Evolutionary conservation across 2,797 vertebrate species (phyloP).

Genomic region (Microhierax caerulescens): DNA sequence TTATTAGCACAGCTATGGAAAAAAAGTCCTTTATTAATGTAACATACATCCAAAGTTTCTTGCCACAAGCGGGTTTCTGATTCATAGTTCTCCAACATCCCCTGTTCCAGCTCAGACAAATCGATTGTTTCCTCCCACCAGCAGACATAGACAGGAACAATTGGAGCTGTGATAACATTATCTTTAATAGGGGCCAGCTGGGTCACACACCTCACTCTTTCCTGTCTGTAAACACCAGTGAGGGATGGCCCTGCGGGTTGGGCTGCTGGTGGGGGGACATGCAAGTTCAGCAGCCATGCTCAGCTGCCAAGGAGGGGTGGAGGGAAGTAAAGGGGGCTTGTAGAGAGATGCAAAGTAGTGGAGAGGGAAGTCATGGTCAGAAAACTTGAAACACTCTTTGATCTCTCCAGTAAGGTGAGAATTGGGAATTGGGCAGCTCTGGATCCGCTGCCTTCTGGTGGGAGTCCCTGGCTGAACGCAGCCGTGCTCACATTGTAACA

Average conservation of each 20-base stretch:
- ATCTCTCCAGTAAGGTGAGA: not conserved
- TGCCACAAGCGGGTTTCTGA: not conserved
- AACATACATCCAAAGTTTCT: not conserved
- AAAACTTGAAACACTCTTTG: not conserved
- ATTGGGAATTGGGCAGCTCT: not conserved
- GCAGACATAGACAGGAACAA: conserved; percentile 16
- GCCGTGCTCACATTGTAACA: accelerated
- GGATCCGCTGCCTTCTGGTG: not conserved
- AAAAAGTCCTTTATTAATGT: not conserved
- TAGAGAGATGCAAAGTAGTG: not conserved
- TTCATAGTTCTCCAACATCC: not conserved
- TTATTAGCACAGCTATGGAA: not conserved
- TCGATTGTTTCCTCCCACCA: conserved; percentile 15
- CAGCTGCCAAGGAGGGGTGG: not conserved
- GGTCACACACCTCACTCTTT: not conserved
- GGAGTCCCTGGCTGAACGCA: accelerated
- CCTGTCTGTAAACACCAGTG: not conserved
- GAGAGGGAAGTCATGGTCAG: not conserved
- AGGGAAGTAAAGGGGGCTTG: not conserved
- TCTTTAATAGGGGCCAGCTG: not conserved
- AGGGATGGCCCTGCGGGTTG: not conserved
- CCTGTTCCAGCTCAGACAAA: not conserved
- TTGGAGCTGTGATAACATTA: conserved; percentile 9
- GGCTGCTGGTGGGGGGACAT: not conserved
- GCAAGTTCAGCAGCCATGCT: not conserved